These are phyloP conservation scores for Heteractis magnifica DNA, from an alignment of 92 coral and sea anemone species.

Conservation along the genomic window DNA sequence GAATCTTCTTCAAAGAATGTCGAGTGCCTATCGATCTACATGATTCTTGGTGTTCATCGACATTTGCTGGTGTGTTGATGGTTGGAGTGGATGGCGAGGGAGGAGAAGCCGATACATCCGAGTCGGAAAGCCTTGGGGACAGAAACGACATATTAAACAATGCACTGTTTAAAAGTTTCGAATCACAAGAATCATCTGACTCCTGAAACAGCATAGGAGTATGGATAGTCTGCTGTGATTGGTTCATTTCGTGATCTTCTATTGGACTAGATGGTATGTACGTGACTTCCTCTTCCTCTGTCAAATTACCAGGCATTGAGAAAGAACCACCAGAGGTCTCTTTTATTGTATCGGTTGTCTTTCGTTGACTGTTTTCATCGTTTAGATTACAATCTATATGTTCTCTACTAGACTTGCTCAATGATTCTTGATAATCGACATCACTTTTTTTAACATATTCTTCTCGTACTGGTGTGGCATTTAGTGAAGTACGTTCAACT, in stretches of 20 bases:
- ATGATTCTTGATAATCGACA: too few species aligned
- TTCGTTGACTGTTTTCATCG: too few species aligned
- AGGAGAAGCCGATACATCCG: conserved; percentile 46
- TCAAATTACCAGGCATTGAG: too few species aligned
- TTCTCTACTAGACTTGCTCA: too few species aligned
- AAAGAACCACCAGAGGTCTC: too few species aligned
- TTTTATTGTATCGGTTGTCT: too few species aligned
- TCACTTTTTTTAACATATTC: too few species aligned
- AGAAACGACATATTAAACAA: conserved; percentile 75
- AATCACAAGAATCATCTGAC: neutral
- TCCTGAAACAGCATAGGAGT: neutral
- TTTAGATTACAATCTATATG: too few species aligned
- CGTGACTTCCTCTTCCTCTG: neutral
- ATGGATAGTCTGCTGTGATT: neutral
- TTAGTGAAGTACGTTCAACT: too few species aligned
- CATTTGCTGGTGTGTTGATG: neutral
- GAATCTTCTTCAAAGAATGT: neutral
- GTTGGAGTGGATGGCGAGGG: conserved; percentile 67
- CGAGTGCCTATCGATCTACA: neutral
- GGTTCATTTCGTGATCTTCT: conserved; percentile 16
- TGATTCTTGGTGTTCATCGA: neutral
- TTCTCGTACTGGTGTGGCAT: too few species aligned
- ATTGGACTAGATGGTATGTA: conserved; percentile 54
- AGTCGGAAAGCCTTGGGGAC: conserved; percentile 51
- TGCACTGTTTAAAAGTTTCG: conserved; percentile 52